Conservation (phyloP, 2,797 vertebrate genomes). For the Ibycter americanus region DNA sequence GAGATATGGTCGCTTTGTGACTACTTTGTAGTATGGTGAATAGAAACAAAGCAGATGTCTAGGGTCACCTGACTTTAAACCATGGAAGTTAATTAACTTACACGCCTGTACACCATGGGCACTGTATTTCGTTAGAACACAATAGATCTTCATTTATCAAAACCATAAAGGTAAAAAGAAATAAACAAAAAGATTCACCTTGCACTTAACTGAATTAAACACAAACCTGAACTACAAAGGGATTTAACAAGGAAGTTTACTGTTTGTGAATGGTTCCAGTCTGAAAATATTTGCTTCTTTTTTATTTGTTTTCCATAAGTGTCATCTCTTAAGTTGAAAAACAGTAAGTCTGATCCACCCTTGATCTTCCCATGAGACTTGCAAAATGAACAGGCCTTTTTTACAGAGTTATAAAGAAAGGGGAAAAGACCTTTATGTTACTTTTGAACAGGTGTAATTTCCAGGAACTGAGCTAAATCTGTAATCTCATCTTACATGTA, state of each 20-base stretch:
- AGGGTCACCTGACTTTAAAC: neutral
- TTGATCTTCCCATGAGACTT: neutral
- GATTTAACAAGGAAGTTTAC: neutral
- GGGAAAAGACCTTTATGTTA: neutral
- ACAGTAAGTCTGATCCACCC: neutral
- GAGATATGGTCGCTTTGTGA: neutral
- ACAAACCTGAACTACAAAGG: neutral
- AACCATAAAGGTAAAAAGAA: neutral
- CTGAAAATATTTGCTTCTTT: neutral
- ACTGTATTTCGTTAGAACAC: neutral
- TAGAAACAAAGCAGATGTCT: neutral
- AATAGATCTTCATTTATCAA: neutral
- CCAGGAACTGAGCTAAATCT: neutral
- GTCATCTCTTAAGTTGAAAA: neutral
- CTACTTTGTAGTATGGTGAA: neutral
- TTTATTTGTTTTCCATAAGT: neutral
- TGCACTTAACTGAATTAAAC: neutral
- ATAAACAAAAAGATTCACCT: neutral
- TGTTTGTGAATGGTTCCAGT: neutral
- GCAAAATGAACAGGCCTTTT: neutral
- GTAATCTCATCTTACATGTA: neutral
- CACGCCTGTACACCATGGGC: rapidly evolving
- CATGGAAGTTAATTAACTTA: neutral
- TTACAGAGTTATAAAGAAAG: neutral
- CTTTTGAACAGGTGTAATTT: neutral